phyloP scores from a whole-genome alignment of 30 jellyfish, hydroid and myxozoan species.

The Aurelia aurita region DNA sequence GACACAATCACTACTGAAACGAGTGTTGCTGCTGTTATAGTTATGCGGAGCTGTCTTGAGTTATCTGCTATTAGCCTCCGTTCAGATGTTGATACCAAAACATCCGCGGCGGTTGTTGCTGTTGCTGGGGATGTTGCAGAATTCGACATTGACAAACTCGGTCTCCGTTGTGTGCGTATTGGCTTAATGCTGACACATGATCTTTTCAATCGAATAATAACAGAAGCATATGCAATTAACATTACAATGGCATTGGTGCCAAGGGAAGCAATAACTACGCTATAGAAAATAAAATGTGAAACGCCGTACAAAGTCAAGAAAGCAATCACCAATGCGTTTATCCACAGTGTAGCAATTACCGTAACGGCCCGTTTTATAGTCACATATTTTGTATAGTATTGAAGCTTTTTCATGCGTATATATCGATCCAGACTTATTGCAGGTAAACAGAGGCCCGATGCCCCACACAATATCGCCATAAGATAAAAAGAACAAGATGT shows the following conservation, averaged over 20 bases:
- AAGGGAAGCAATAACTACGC: constrained; percentile 27
- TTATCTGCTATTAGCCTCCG: constrained; percentile 2
- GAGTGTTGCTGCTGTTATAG: constrained; percentile 35
- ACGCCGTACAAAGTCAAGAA: constrained; percentile 54
- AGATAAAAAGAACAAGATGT: neutral
- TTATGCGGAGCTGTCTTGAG: constrained; percentile 55
- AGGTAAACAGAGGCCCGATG: constrained; percentile 69
- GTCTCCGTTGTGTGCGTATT: neutral
- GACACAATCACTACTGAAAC: constrained; percentile 14
- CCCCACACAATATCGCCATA: constrained; percentile 43
- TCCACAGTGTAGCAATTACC: constrained; percentile 38
- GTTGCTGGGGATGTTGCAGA: neutral
- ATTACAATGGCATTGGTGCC: constrained; percentile 10
- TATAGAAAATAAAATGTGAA: constrained; percentile 22
- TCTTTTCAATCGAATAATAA: constrained; percentile 10
- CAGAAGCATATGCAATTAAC: constrained; percentile 45
- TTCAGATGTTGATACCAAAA: neutral
- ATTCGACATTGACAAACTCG: neutral
- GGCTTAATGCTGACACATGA: neutral
- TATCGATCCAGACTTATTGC: constrained; percentile 61
- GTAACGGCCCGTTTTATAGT: constrained; percentile 39
- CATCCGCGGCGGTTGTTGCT: neutral
- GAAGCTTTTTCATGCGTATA: constrained; percentile 60
- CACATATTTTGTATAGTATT: constrained; percentile 47
- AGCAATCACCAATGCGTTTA: constrained; percentile 38